Percentiles rank a stretch among this genome's conserved stretches.
Conservation (phyloP, 2,888 invertebrate genomes). For the Apotomis turbidana region DNA sequence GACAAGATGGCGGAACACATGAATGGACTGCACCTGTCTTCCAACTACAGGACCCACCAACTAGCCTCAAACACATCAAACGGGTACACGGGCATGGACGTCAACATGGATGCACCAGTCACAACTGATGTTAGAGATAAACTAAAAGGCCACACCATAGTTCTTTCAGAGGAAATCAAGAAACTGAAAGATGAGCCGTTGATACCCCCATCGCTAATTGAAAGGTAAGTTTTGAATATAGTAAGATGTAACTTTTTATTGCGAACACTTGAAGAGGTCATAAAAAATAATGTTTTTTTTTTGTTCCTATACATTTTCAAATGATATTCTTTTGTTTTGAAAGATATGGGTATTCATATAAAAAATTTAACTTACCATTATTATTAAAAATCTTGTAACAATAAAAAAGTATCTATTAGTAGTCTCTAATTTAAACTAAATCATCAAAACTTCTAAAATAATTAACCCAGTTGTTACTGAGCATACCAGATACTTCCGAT, state of each 20-base stretch:
- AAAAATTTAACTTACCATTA: too few species aligned
- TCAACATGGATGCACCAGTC: slow-evolving; percentile 58
- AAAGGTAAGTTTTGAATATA: slow-evolving; percentile 62
- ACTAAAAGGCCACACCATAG: slow-evolving; percentile 81
- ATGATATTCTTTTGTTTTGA: too few species aligned
- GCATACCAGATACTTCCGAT: too few species aligned
- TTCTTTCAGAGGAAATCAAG: slow-evolving; percentile 88
- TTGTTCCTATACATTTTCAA: too few species aligned
- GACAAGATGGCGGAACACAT: slow-evolving; percentile 93
- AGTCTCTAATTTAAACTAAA: too few species aligned
- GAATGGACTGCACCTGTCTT: slow-evolving; percentile 88
- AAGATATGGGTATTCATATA: too few species aligned
- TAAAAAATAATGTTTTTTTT: too few species aligned
- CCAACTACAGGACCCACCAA: slow-evolving; percentile 70
- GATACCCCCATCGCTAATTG: slow-evolving; percentile 86
- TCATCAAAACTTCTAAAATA: too few species aligned
- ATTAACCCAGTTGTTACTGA: too few species aligned
- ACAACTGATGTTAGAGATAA: slow-evolving; percentile 54
- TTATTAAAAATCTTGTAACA: too few species aligned
- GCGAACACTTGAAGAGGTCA: not conserved
- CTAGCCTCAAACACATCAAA: slow-evolving; percentile 52
- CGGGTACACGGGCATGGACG: slow-evolving; percentile 71
- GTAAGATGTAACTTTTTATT: too few species aligned
- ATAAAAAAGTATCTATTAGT: too few species aligned
- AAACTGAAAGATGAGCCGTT: slow-evolving; percentile 86